A percentile compares a stretch with the other conserved stretches of the same genome.
Conservation (phyloP, 2,888 invertebrate species). For the Latheticus oryzae region DNA sequence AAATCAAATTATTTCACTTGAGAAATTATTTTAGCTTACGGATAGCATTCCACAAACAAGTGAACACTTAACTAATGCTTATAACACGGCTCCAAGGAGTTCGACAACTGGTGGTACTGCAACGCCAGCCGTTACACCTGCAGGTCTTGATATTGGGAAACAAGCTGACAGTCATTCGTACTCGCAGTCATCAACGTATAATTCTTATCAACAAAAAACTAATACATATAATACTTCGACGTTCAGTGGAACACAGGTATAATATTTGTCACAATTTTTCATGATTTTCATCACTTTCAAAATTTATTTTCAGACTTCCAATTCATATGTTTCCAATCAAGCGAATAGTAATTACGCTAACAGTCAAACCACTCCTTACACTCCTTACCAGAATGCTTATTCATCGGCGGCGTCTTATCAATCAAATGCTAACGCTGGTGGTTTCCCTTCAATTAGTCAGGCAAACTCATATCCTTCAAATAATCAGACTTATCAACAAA, state of each 20-base stretch:
- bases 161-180: constrained; percentile 63
- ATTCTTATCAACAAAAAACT: constrained; percentile 62
- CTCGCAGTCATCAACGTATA: constrained; percentile 65
- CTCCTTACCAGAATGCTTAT: constrained; percentile 62
- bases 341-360: constrained; percentile 60
- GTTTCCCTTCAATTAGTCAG: constrained; percentile 61
- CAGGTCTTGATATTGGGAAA: constrained; percentile 57
- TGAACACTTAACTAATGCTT: constrained; percentile 61
- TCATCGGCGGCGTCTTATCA: constrained; percentile 60
- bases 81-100: constrained; percentile 62
- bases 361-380: constrained; percentile 59
- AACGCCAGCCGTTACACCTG: constrained; percentile 51
- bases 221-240: constrained; percentile 58
- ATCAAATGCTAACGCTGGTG: constrained; percentile 53
- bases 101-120: constrained; percentile 61
- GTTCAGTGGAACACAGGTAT: constrained; percentile 60
- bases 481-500: constrained; percentile 61
- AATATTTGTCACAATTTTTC: constrained; percentile 3
- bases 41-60: constrained; percentile 64
- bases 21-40: constrained; percentile 56
- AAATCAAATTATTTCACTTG: constrained; percentile 4
- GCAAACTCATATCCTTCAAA: constrained; percentile 59
- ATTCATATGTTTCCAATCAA: constrained; percentile 60
- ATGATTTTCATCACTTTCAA: neutral
- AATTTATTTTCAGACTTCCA: constrained; percentile 62